A percentile compares a stretch with the other conserved stretches of the same genome.
phyloP scores from a whole-genome alignment of 1,140 invertebrate species.

The Solenopsis invicta region DNA sequence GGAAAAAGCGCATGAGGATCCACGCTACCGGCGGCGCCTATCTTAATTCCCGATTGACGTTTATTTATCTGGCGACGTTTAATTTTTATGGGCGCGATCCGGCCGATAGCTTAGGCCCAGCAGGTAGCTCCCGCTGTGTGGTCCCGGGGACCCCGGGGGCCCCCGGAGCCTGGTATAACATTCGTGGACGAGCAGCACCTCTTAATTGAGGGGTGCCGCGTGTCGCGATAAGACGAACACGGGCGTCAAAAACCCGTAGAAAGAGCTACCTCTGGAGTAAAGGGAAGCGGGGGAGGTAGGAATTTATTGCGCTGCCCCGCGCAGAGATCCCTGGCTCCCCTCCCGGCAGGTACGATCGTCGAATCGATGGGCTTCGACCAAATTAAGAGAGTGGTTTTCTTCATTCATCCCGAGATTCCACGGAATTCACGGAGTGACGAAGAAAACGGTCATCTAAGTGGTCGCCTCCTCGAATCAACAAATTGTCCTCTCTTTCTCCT shows the following conservation, averaged over 20 bases:
- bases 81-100: constrained; percentile 86
- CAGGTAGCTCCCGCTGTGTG: constrained; percentile 82
- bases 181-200: constrained; percentile 78
- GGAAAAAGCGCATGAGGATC: constrained; percentile 61
- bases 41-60: constrained; percentile 86
- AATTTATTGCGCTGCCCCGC: constrained; percentile 71
- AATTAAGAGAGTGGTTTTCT: constrained; percentile 75
- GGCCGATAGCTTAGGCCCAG: constrained; percentile 73
- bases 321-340: background rate
- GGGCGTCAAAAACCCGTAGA: constrained; percentile 78
- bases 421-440: constrained; percentile 46
- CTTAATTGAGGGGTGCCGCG: constrained; percentile 81
- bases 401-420: constrained; percentile 70
- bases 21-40: constrained; percentile 81
- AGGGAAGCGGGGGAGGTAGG: constrained; percentile 67
- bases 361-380: constrained; percentile 66
- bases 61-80: constrained; percentile 86
- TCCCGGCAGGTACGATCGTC: constrained; percentile 27
- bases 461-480: constrained; percentile 66
- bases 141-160: constrained; percentile 71
- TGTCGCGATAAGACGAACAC: constrained; percentile 80
- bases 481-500: constrained; percentile 59
- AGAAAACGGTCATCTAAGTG: constrained; percentile 62
- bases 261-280: constrained; percentile 69
- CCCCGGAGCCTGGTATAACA: constrained; percentile 72